phyloP scores from a whole-genome alignment of 2,113 vertebrate species.

The Octodon degus region DNA sequence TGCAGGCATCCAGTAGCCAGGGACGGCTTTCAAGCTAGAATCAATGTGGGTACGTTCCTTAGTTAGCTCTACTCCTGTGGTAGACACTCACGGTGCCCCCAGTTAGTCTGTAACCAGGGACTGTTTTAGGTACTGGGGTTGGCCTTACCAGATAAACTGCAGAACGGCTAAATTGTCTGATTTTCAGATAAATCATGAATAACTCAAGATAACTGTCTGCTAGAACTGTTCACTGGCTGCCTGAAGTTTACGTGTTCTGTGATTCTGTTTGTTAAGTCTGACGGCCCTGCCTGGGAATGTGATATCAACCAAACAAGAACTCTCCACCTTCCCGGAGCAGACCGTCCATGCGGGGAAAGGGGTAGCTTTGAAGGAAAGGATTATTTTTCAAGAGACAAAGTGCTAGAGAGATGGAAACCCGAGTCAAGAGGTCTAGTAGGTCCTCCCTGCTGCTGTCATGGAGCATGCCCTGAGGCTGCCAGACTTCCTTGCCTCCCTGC shows the following conservation, averaged over 20 bases:
- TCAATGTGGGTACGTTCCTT: background rate
- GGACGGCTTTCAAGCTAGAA: background rate
- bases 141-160: background rate
- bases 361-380: accelerated
- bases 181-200: slow-evolving; percentile 10
- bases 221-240: background rate
- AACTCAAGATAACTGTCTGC: background rate
- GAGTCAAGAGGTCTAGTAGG: accelerated
- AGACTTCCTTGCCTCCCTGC: background rate
- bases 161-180: background rate
- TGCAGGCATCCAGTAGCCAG: background rate
- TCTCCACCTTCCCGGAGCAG: background rate
- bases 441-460: accelerated
- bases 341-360: background rate
- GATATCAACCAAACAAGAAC: background rate
- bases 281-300: background rate
- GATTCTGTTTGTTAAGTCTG: background rate
- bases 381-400: background rate
- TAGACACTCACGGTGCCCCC: background rate
- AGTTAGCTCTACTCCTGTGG: background rate
- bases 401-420: too few species aligned
- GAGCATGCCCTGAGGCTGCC: background rate
- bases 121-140: background rate
- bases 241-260: background rate
- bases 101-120: background rate